phyloP scores from a whole-genome alignment of 2,888 invertebrate genomes.

The Calliphora vomitoria region DNA sequence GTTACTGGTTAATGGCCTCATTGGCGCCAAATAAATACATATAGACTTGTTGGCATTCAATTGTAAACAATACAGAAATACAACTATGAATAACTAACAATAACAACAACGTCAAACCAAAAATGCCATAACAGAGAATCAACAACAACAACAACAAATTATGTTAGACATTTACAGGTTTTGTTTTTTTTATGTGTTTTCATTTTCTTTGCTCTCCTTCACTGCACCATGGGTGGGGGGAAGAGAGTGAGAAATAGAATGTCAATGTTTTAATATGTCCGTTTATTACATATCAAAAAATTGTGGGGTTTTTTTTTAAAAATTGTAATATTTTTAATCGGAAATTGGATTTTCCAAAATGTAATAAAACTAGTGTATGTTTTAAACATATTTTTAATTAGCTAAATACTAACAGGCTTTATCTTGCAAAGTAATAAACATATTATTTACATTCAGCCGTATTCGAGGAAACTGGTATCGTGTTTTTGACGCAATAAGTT shows the following conservation, averaged over 20 bases:
- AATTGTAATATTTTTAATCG: no score
- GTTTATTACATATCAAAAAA: not conserved
- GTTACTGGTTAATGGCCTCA: slow-evolving; percentile 63
- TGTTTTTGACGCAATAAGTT: no score
- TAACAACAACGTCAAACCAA: not conserved
- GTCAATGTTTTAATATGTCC: not conserved
- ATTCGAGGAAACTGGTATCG: no score
- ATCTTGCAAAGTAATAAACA: no score
- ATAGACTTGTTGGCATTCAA: slow-evolving; percentile 59
- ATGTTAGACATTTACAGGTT: slow-evolving; percentile 25
- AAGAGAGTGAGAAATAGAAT: not conserved
- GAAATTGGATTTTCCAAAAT: no score
- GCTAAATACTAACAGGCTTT: no score
- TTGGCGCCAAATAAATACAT: slow-evolving; percentile 69
- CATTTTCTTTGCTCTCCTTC: not conserved
- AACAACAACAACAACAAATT: slow-evolving; percentile 6
- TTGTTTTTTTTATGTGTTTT: not conserved
- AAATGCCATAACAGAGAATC: not conserved
- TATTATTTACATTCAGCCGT: no score
- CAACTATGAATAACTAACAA: slow-evolving; percentile 14
- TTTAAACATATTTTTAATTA: no score
- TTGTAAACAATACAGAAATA: slow-evolving; percentile 49
- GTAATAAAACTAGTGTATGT: no score
- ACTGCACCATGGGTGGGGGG: not conserved
- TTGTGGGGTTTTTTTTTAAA: not conserved